Percentiles rank a stretch among this genome's conserved stretches.
These are phyloP conservation scores for Episyrphus balteatus DNA, from an alignment of 1,140 invertebrate species.

Conservation along the genomic window DNA sequence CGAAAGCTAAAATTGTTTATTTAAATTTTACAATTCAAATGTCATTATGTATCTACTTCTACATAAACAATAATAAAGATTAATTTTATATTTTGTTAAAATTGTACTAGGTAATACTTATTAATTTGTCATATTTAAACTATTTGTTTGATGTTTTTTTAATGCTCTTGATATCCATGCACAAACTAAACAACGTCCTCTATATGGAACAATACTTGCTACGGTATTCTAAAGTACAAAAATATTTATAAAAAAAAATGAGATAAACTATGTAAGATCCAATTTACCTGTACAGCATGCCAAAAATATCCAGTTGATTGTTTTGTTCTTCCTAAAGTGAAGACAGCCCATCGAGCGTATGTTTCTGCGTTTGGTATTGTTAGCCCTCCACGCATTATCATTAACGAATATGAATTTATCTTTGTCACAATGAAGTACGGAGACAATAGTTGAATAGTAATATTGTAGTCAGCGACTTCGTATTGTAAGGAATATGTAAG, in stretches of 20 bases:
- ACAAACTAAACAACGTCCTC: too few relatives aligned
- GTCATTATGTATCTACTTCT: too few relatives aligned
- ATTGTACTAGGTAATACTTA: too few relatives aligned
- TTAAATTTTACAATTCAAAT: too few relatives aligned
- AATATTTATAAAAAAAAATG: neutral
- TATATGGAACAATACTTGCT: too few relatives aligned
- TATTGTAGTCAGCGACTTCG: constrained; percentile 61
- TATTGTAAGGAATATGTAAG: constrained; percentile 48
- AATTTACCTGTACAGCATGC: constrained; percentile 63
- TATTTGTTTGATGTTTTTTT: too few relatives aligned
- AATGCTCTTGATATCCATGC: too few relatives aligned
- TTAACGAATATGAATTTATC: constrained; percentile 72
- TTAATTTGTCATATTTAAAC: too few relatives aligned
- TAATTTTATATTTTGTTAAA: too few relatives aligned
- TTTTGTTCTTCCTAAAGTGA: constrained; percentile 61
- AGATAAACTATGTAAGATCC: neutral
- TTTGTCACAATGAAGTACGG: constrained; percentile 83
- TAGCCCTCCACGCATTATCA: constrained; percentile 56
- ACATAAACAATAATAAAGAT: too few relatives aligned
- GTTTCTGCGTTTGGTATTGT: constrained; percentile 65
- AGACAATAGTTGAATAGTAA: constrained; percentile 74
- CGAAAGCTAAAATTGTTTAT: too few relatives aligned
- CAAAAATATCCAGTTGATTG: constrained; percentile 78
- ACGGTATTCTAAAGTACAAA: too few relatives aligned
- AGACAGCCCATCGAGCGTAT: constrained; percentile 68